A percentile compares a stretch with the other conserved stretches of the same genome.
Conservation (phyloP, 2,113 vertebrate genomes). For the Anarhynchus alexandrinus region DNA sequence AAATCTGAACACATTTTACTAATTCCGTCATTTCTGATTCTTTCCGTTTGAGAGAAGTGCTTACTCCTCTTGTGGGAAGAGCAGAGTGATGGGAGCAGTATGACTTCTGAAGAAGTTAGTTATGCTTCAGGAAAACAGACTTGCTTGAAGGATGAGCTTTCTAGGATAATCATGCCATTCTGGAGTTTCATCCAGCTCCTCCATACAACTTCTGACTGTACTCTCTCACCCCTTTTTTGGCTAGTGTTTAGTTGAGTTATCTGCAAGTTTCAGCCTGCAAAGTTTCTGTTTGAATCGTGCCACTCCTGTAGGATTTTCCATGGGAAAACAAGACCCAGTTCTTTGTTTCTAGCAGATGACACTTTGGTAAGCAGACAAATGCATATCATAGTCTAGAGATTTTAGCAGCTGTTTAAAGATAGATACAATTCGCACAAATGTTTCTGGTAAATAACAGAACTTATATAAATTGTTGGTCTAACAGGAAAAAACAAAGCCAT, state of each 20-base stretch:
- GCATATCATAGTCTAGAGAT: background rate
- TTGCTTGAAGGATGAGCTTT: background rate
- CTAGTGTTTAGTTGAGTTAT: background rate
- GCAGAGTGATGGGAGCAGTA: background rate
- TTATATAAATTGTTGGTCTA: background rate
- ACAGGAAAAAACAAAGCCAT: background rate
- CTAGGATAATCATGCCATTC: background rate
- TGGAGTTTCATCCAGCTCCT: background rate
- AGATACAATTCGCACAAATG: background rate
- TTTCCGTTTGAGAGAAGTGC: background rate
- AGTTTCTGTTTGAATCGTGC: background rate
- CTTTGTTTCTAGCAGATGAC: background rate
- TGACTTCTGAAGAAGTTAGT: background rate
- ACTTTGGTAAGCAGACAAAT: background rate
- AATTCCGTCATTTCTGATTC: background rate
- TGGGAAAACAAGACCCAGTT: background rate
- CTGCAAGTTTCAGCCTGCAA: background rate
- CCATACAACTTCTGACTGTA: background rate
- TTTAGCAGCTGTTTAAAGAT: conserved; percentile 19
- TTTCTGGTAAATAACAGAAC: conserved; percentile 43
- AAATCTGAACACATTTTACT: background rate
- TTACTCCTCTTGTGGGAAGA: background rate
- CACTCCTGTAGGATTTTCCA: background rate
- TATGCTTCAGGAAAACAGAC: background rate
- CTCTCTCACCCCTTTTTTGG: background rate